Percentiles rank a stretch among this genome's conserved stretches.
Evolutionary conservation across 2,797 vertebrate species (phyloP).

Genomic region (Bradypodion pumilum): DNA sequence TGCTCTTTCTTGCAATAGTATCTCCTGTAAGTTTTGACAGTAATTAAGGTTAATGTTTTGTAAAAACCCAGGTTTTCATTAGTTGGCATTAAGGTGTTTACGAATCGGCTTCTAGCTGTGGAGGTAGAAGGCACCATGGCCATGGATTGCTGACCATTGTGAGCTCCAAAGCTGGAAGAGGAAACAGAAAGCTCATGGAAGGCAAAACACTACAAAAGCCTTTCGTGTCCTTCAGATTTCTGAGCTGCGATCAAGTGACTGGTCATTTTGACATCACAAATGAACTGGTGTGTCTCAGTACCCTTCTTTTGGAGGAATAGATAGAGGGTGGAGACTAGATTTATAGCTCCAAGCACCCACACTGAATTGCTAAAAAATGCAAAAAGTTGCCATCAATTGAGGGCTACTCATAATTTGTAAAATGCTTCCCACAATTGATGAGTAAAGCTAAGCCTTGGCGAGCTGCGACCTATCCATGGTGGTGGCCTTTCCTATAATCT

Average conservation of each 20-base stretch:
- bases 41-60: neutral
- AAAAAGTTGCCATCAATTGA: constrained; percentile 8
- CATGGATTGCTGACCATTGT: neutral
- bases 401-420: neutral
- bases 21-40: neutral
- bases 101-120: neutral
- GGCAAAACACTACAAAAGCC: neutral
- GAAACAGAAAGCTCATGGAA: neutral
- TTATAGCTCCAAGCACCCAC: neutral
- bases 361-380: neutral
- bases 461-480: neutral
- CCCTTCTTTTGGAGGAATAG: neutral
- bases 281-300: neutral
- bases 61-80: neutral
- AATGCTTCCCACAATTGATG: neutral
- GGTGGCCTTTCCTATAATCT: constrained; percentile 1
- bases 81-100: neutral
- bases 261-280: neutral
- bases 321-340: neutral
- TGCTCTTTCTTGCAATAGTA: neutral
- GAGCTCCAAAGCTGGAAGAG: neutral
- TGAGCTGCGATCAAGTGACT: neutral
- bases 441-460: constrained; percentile 3
- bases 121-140: neutral
- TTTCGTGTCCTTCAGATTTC: neutral